Evolutionary conservation across 2,113 vertebrate genomes (phyloP), one percentile per base, ranked within the genome.

Genomic region (Tetrax tetrax): DNA sequence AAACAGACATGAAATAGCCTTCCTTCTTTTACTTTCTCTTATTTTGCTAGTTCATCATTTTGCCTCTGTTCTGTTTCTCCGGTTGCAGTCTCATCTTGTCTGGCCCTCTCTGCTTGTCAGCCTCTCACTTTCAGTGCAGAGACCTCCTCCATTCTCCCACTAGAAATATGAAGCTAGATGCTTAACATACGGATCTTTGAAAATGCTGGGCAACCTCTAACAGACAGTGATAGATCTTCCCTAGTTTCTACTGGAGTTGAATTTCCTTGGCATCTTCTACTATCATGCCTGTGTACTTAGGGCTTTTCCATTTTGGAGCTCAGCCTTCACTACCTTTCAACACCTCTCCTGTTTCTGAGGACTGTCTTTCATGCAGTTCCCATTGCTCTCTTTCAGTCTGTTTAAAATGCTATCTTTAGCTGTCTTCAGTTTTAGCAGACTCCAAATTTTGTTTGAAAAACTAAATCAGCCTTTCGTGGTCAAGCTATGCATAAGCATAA

Each of bases 291-390:
- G 45, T 89, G 50, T 87, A 94, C 65, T 93, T 79, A 79, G 83
- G 81, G 70, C 54, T 95, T 88, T 91, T 95, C 89, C 83, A 95
- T 92, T 94, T 95, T 76, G 74, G 91, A 97, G 65, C 6, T 4
- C 89, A 96, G 94, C 87, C 70, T 94, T 95, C 78, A 56, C 89
- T 95, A 80, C 83, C 63, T 96, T 96, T 96, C 96, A 97, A 94
- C 95, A 95, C 95, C 38, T 90, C 61, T 80, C 14, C 72, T 85
- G 61, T 71, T 95, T 92, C 95, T 87, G 41, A 87, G 54, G 77
- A 66, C 91, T 93, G 89, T 87, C 91, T 95, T 95, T 96, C 83
- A 83, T 83, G 83, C 47, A 86, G 70, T 63, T 95, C 54, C 63
- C 37, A 25, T 79, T 96, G 95, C 91, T 94, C 95, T 91, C 70